A percentile compares a stretch with the other conserved stretches of the same genome.
Evolutionary conservation across 2,888 invertebrate species (phyloP).

Genomic region (Germaria angustata): DNA sequence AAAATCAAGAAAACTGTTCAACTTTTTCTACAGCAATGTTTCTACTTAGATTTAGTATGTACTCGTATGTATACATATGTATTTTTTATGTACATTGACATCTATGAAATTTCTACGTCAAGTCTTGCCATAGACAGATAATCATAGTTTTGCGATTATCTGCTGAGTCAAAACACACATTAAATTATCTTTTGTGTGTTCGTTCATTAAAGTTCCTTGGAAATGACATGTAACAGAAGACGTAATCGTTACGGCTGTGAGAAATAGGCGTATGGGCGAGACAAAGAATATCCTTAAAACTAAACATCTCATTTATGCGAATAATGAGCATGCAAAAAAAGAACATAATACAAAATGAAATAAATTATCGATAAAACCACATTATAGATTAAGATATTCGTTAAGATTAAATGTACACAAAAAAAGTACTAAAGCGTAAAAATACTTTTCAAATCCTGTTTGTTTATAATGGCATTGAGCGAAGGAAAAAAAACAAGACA

Average conservation of each 20-base stretch:
- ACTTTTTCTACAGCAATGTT: too few relatives aligned
- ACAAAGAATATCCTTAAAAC: conserved; percentile 43
- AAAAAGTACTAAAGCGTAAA: conserved; percentile 72
- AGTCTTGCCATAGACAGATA: not conserved
- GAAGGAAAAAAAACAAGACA: not conserved
- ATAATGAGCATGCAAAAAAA: conserved; percentile 64
- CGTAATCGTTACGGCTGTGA: conserved; percentile 51
- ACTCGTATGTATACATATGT: too few relatives aligned
- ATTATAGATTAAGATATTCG: conserved; percentile 60
- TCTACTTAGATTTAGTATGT: too few relatives aligned
- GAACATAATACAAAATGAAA: conserved; percentile 6
- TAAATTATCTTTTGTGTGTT: conserved; percentile 1
- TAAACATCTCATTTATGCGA: conserved; percentile 58
- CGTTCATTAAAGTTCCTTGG: conserved; percentile 1
- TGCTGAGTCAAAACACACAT: conserved; percentile 58
- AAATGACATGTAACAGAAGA: conserved; percentile 42
- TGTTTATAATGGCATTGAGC: conserved; percentile 50
- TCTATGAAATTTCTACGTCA: not conserved
- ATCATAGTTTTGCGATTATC: conserved; percentile 22
- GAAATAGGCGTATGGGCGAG: conserved; percentile 70
- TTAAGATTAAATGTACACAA: conserved; percentile 19
- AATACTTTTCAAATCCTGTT: conserved; percentile 71
- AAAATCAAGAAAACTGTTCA: too few relatives aligned
- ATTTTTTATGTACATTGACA: too few relatives aligned
- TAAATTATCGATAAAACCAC: conserved; percentile 60